Conservation (phyloP, 1,140 invertebrate genomes). For the Anthonomus grandis region DNA sequence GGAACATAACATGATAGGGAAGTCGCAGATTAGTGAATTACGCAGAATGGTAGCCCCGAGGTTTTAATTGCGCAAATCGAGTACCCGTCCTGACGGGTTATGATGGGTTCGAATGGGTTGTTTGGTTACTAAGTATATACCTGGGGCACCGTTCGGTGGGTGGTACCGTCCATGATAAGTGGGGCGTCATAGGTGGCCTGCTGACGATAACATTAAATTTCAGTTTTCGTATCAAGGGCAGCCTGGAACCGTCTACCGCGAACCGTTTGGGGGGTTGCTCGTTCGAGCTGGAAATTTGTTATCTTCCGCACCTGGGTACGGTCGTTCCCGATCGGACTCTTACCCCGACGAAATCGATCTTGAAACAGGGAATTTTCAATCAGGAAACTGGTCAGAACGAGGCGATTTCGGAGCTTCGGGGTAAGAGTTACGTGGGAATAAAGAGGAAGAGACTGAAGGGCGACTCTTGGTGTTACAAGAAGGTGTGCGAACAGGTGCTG, state of each 20-base stretch:
- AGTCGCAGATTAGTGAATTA: no score
- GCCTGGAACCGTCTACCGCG: conserved; percentile 48
- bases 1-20: background rate
- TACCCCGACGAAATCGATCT: conserved; percentile 34
- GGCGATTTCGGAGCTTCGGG: background rate
- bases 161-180: no score
- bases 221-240: conserved; percentile 66
- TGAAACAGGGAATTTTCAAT: conserved; percentile 29
- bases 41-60: conserved; percentile 10
- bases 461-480: conserved; percentile 83
- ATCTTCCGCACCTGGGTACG: conserved; percentile 51
- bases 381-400: background rate
- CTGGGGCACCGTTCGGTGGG: no score
- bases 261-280: conserved; percentile 54
- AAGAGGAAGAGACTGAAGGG: conserved; percentile 76
- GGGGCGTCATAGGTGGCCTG: no score
- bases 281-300: conserved; percentile 81
- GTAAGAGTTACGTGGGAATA: conserved; percentile 58
- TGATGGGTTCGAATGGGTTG: no score
- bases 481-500: conserved; percentile 79
- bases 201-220: conserved; percentile 26
- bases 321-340: conserved; percentile 3
- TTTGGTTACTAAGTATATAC: no score
- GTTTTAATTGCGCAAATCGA: conserved; percentile 14
- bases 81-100: no score